A percentile compares a stretch with the other conserved stretches of the same genome.
These are phyloP conservation scores for Entosphenus tridentatus DNA, from an alignment of 2,113 vertebrate genomes.

Conservation along the genomic window DNA sequence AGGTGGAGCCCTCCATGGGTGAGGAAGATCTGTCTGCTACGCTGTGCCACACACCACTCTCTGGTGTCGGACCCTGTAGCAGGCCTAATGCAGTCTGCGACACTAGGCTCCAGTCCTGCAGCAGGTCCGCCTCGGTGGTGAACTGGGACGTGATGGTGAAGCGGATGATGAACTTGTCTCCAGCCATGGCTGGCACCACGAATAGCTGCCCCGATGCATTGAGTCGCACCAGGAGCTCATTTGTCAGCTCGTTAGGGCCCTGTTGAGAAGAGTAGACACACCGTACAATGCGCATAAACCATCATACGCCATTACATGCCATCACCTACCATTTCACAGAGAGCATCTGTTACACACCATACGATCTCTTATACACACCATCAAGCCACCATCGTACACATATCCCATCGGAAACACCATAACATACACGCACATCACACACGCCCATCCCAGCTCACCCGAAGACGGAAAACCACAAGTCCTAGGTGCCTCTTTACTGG, in stretches of 20 bases:
- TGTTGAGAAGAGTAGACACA: slow-evolving; percentile 13
- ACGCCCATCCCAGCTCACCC: slow-evolving; percentile 24
- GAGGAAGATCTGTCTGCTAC: too few species aligned
- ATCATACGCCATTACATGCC: too few species aligned
- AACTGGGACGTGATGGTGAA: slow-evolving; percentile 81
- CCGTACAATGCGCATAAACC: too few species aligned
- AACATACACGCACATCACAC: too few species aligned
- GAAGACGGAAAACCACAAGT: slow-evolving; percentile 71
- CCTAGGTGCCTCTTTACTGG: slow-evolving; percentile 69
- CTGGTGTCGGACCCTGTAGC: too few species aligned
- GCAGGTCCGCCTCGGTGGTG: slow-evolving; percentile 53
- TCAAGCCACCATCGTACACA: too few species aligned
- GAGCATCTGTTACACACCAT: too few species aligned
- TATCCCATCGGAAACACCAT: too few species aligned
- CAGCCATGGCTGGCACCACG: slow-evolving; percentile 55
- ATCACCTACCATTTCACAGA: too few species aligned
- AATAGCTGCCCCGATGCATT: slow-evolving; percentile 52
- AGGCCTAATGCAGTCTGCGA: slow-evolving; percentile 21
- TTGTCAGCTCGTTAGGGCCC: slow-evolving; percentile 58
- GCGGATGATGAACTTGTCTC: slow-evolving; percentile 56
- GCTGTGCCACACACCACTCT: too few species aligned
- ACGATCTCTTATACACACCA: too few species aligned
- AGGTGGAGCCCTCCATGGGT: too few species aligned
- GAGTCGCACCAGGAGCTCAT: slow-evolving; percentile 50
- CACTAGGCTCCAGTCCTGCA: slow-evolving; percentile 59